These are phyloP conservation scores for Notolepis coatsorum DNA, from an alignment of 2,797 vertebrate species.

Conservation along the genomic window DNA sequence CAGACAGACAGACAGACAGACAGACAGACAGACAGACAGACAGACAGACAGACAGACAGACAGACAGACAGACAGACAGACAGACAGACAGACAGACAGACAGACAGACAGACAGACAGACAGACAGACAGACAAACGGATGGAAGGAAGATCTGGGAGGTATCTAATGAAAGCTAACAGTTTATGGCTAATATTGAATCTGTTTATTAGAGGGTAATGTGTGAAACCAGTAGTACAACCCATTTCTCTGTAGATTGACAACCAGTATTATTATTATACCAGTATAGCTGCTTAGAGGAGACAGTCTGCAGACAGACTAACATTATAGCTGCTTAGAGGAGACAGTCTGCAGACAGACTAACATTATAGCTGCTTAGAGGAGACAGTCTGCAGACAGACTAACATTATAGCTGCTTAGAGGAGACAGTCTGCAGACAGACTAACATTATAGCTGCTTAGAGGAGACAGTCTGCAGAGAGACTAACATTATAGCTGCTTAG, in stretches of 20 bases:
- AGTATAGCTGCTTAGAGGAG: neutral
- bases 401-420: neutral
- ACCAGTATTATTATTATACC: neutral
- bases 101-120: neutral
- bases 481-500: too few species aligned
- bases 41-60: slow-evolving; percentile 17
- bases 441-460: neutral
- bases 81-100: slow-evolving; percentile 5
- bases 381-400: neutral
- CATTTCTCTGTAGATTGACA: neutral
- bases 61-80: neutral
- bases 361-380: too few species aligned
- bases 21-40: slow-evolving; percentile 52
- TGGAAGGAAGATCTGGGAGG: neutral
- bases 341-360: too few species aligned
- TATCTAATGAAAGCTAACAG: neutral
- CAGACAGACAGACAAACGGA: neutral
- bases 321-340: neutral
- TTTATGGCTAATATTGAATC: too few species aligned
- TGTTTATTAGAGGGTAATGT: too few species aligned
- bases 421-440: neutral
- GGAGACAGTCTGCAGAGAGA: too few species aligned
- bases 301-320: neutral
- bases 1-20: slow-evolving; percentile 52
- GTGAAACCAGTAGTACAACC: neutral